phyloP scores from a whole-genome alignment of 2,888 invertebrate species.

The Miltochrista miniata region DNA sequence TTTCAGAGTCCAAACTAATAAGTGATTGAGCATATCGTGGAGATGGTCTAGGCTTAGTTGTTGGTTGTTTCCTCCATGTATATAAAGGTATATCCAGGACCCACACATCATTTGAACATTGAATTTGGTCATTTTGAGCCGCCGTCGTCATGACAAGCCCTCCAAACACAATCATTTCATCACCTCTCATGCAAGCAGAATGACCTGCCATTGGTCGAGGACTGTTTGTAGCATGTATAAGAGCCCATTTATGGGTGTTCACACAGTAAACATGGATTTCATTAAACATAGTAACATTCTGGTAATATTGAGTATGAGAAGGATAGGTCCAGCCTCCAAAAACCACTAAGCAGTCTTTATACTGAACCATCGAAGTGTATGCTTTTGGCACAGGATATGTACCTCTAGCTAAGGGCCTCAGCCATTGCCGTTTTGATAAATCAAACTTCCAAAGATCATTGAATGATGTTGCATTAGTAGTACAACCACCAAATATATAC shows the following conservation, averaged over 20 bases:
- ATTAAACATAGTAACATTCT: slow-evolving; percentile 94
- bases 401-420: slow-evolving; percentile 90
- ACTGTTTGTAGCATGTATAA: slow-evolving; percentile 85
- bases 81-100: slow-evolving; percentile 90
- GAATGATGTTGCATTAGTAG: slow-evolving; percentile 96
- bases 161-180: slow-evolving; percentile 93
- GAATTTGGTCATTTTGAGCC: slow-evolving; percentile 72
- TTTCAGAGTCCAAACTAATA: slow-evolving; percentile 89
- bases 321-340: slow-evolving; percentile 99
- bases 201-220: slow-evolving; percentile 96
- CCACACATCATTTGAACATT: slow-evolving; percentile 93
- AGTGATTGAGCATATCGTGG: slow-evolving; percentile 97
- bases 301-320: slow-evolving; percentile 92
- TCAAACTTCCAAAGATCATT: slow-evolving; percentile 98
- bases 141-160: slow-evolving; percentile 85
- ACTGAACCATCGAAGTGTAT: slow-evolving; percentile 95
- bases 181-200: slow-evolving; percentile 92
- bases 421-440: slow-evolving; percentile 93
- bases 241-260: slow-evolving; percentile 90
- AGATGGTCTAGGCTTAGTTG: slow-evolving; percentile 87
- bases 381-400: slow-evolving; percentile 98
- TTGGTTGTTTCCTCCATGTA: slow-evolving; percentile 90
- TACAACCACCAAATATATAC: slow-evolving; percentile 98
- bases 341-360: slow-evolving; percentile 91
- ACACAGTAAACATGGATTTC: slow-evolving; percentile 96